A percentile compares a stretch with the other conserved stretches of the same genome.
These are phyloP conservation scores for Tachina fera DNA, from an alignment of 2,888 invertebrate genomes.

Conservation along the genomic window DNA sequence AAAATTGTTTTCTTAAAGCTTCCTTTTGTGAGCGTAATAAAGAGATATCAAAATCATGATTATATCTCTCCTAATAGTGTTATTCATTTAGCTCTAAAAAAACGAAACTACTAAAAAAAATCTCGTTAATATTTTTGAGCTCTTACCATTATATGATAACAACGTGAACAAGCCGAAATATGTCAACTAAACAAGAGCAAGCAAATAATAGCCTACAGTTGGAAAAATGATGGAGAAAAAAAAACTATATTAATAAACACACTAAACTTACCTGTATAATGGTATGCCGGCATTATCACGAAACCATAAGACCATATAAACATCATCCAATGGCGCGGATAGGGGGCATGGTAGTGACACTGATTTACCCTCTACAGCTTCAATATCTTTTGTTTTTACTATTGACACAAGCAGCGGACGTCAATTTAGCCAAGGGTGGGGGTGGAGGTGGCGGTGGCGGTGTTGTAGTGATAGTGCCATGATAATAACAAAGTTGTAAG, in stretches of 20 bases:
- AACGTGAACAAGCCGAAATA: neutral
- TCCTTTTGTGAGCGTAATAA: neutral
- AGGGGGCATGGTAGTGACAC: conserved; percentile 95
- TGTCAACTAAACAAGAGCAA: conserved; percentile 17
- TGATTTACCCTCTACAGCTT: conserved; percentile 94
- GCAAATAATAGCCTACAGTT: conserved; percentile 2
- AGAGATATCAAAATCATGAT: neutral
- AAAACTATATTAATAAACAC: conserved; percentile 38
- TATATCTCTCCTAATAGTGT: neutral
- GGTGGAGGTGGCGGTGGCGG: neutral
- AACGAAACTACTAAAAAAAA: neutral
- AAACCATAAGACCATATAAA: conserved; percentile 97
- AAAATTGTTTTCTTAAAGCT: neutral
- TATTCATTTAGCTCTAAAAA: neutral
- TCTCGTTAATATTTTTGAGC: neutral
- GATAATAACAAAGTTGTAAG: conserved; percentile 11
- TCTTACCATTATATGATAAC: neutral
- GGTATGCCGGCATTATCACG: conserved; percentile 93
- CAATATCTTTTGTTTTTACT: conserved; percentile 91
- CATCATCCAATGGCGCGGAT: conserved; percentile 91
- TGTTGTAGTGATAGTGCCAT: no score
- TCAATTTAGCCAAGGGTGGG: conserved; percentile 1
- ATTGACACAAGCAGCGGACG: conserved; percentile 24
- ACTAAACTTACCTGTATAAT: conserved; percentile 86
- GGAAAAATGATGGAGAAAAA: neutral